Evolutionary conservation across 2,113 vertebrate species (phyloP), one percentile per base, ranked within the genome.

Genomic region (Desmodus rotundus): DNA sequence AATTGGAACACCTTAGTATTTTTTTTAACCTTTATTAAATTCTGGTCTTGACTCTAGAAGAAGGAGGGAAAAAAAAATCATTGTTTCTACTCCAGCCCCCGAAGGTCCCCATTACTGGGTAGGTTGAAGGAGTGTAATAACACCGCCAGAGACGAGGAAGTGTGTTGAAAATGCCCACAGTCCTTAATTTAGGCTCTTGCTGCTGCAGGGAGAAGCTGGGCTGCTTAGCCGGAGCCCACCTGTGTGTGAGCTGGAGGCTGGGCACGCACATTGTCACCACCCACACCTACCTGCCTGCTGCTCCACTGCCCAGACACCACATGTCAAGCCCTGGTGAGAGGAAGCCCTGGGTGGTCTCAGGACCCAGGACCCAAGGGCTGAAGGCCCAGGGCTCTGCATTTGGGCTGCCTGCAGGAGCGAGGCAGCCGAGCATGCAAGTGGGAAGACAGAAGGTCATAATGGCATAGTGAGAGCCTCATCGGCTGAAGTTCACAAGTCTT

Each of bases 21-120:
- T 85, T 87, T 50, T 52, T 68, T 87, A 4, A 36, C 76, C 84
- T 97, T 92, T 97, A 98, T 97, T 98, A 97, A 97, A 98, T 98
- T 98, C 96, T 85, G 94, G 85, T 50, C 84, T 83, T 96, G 81
- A 68, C 56, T 97, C 47, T 47, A 54, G 38, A 72, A 68, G 68
- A 61, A 26, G n/a, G 52, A 68, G 77, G 41, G 52, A 41, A 50
- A 87, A 47, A 47, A 87, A 22, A 89, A 92, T 84, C 56, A 93
- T 84, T 90, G 47, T 91, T 98, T 97, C 97, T 94, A 87, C 95
- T 97, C 77, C n/a, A 97, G 87, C 45, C 88, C 97, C 97, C 31
- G 68, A 92, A 97, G 96, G 96, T 96, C 96, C 50, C 65, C 89
- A 96, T 97, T 97, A 96, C 93, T 87, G 82, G 67, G 24, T 56